A percentile compares a stretch with the other conserved stretches of the same genome.
Conservation (phyloP, 2,797 vertebrate genomes). For the Sparus aurata region DNA sequence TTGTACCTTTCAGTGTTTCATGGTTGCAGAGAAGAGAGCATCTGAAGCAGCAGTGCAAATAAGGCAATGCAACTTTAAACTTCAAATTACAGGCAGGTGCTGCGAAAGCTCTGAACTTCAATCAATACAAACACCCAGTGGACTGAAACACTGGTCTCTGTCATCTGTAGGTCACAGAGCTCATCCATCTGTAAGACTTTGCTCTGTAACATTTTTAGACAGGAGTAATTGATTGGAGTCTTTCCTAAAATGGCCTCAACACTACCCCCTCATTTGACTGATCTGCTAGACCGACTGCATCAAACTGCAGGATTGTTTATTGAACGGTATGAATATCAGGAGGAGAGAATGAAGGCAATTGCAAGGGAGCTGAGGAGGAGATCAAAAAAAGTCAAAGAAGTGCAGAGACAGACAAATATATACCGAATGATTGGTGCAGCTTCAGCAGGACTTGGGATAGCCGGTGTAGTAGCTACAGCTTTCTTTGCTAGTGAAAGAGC, state of each 20-base stretch:
- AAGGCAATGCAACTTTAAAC: no score
- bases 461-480: accelerated
- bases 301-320: accelerated
- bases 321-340: accelerated
- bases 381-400: neutral
- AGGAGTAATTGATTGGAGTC: neutral
- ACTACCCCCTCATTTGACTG: neutral
- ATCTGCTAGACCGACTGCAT: neutral
- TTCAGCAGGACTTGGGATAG: neutral
- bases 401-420: accelerated
- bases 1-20: neutral
- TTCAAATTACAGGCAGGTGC: neutral
- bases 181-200: neutral
- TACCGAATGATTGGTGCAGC: accelerated
- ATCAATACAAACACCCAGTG: neutral
- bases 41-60: neutral
- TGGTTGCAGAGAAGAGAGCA: neutral
- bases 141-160: neutral
- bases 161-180: neutral
- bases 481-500: accelerated
- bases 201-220: no score
- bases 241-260: neutral
- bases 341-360: neutral
- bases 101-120: neutral
- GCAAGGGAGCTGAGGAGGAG: accelerated